Percentiles rank a stretch among this genome's conserved stretches.
Evolutionary conservation across 1,140 invertebrate genomes (phyloP).

Genomic region (Ditylenchus dipsaci): DNA sequence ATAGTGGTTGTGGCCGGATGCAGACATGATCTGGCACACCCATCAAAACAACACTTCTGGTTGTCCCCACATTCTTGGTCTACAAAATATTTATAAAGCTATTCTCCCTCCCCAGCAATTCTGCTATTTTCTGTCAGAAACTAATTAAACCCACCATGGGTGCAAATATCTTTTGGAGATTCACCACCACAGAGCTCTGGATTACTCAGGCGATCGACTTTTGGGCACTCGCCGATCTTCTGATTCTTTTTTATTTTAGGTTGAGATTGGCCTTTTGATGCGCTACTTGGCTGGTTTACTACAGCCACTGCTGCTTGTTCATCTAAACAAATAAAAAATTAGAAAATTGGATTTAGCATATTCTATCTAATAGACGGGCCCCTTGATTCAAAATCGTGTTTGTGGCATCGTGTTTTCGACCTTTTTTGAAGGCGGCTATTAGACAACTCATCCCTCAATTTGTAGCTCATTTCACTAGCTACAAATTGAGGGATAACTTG

Average conservation of each 20-base stretch:
- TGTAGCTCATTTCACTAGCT: no score
- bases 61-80: slow-evolving; percentile 10
- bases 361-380: background rate
- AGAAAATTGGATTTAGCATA: background rate
- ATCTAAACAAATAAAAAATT: background rate
- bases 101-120: no score
- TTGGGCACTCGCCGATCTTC: slow-evolving; percentile 4
- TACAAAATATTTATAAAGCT: no score
- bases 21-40: slow-evolving; percentile 30
- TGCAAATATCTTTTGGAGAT: slow-evolving; percentile 1
- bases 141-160: background rate
- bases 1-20: slow-evolving; percentile 24
- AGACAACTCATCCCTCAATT: no score
- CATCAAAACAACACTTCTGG: slow-evolving; percentile 46
- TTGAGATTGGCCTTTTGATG: background rate
- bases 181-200: background rate
- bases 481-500: no score
- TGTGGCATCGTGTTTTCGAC: no score
- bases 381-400: no score
- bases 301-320: background rate
- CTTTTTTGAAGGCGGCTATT: no score
- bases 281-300: background rate
- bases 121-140: no score
- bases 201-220: background rate
- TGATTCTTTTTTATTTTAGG: background rate